Percentiles rank a stretch among this genome's conserved stretches.
Conservation (phyloP, 2,113 vertebrate species). For the Tetrao urogallus region DNA sequence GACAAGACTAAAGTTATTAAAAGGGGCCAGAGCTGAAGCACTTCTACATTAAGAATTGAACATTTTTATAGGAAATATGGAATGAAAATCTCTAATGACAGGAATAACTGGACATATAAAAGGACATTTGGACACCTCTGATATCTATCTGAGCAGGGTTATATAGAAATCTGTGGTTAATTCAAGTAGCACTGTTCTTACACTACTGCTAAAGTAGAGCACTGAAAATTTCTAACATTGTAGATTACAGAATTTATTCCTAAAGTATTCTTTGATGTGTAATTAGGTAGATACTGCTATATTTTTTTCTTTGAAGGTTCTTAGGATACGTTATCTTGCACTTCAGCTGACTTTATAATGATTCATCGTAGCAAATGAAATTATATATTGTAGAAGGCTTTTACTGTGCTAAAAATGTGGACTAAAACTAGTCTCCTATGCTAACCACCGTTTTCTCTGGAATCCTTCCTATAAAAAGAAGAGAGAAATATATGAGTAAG, state of each 20-base stretch:
- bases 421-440: neutral
- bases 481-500: neutral
- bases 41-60: constrained; percentile 28
- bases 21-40: constrained; percentile 18
- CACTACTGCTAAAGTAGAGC: constrained; percentile 42
- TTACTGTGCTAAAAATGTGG: constrained; percentile 13
- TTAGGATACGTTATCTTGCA: constrained; percentile 63
- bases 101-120: constrained; percentile 18
- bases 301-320: constrained; percentile 69
- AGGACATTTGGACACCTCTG: constrained; percentile 38
- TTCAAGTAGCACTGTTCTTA: constrained; percentile 54
- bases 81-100: constrained; percentile 35
- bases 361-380: constrained; percentile 63
- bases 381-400: constrained; percentile 21
- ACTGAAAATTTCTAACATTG: constrained; percentile 39
- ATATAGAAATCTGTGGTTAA: constrained; percentile 52
- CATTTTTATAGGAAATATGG: constrained; percentile 16
- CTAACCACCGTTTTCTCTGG: constrained; percentile 15
- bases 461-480: neutral
- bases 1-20: constrained; percentile 30
- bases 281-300: constrained; percentile 71
- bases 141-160: constrained; percentile 44
- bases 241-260: constrained; percentile 66
- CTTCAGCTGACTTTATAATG: constrained; percentile 68
- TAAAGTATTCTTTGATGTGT: constrained; percentile 73